Evolutionary conservation across 1,140 invertebrate species (phyloP).

Genomic region (Sycobia sp.): DNA sequence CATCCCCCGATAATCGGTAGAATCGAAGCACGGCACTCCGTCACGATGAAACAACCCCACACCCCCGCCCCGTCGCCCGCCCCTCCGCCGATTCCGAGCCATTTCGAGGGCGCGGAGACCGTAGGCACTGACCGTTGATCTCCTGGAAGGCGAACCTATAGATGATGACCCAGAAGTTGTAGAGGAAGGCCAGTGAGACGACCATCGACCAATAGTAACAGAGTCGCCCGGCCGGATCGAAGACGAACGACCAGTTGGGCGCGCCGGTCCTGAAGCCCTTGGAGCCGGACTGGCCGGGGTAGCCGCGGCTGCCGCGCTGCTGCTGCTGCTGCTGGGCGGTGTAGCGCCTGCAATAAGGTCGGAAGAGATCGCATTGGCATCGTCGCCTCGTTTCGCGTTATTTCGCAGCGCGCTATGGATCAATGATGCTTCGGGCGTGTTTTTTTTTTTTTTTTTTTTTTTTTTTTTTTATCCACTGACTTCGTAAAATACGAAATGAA

Average conservation of each 20-base stretch:
- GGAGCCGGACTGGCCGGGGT: slow-evolving; percentile 52
- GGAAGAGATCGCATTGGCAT: too few species aligned
- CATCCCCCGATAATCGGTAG: too few species aligned
- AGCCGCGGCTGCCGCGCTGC: slow-evolving; percentile 58
- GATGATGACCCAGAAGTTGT: slow-evolving; percentile 99
- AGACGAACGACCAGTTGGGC: slow-evolving; percentile 88
- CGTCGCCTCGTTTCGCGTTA: too few species aligned
- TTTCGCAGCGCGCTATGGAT: background rate
- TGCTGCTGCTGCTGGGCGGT: slow-evolving; percentile 58
- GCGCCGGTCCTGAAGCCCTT: slow-evolving; percentile 62
- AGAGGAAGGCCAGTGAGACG: slow-evolving; percentile 95
- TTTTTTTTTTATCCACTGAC: too few species aligned
- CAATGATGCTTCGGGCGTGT: too few species aligned
- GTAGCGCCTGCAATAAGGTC: slow-evolving; percentile 54
- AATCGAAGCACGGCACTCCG: too few species aligned
- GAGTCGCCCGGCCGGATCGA: slow-evolving; percentile 87
- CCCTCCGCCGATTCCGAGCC: too few species aligned
- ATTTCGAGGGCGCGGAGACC: slow-evolving; percentile 2
- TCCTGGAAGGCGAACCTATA: slow-evolving; percentile 97
- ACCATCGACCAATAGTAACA: slow-evolving; percentile 98
- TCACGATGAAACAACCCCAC: too few species aligned
- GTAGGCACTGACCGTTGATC: slow-evolving; percentile 74
- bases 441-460: background rate
- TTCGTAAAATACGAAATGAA: background rate
- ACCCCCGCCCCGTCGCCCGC: too few species aligned